Base-by-base conservation (phyloP, 2,797 vertebrate species). In the Peromyscus melanophrys region DNA sequence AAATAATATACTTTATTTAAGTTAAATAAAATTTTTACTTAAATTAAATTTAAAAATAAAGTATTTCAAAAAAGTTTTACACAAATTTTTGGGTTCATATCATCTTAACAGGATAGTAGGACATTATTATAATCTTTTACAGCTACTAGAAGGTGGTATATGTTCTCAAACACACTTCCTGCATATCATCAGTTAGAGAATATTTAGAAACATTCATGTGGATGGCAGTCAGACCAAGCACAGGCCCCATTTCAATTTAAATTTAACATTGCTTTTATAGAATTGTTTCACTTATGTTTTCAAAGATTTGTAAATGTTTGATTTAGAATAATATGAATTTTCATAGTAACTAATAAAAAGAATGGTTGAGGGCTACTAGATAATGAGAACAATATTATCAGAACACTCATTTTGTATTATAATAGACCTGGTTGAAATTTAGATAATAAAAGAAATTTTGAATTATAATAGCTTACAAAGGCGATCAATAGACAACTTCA, bases 261-360 rank as follows among this genome's bases (percentile, higher is more conserved):
- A 40, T 63, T 86, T 91, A 96, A 96, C 49, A 82, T 40, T 89
- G 67, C 85, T 96, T 96, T 96, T 61, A 80, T 1, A 84, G 21
- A 71, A 93, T 94, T 94, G 94, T 81, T 88, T 96, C 49, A 93
- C 83, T 83, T 89, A 95, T 80, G 83, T 89, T 91, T 59, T 94
- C 69, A 92, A 96, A 95, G 21, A 92, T 67, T 84, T 97, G 90
- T 37, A 95, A 95, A 94, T 59, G 84, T 0, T 90, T 46, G 43
- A 85, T 84, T 95, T 94, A 87, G 75, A 93, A 93, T 84, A 97
- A 46, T 83, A 91, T 52, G 59, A 90, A 90, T 87, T 93, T 96
- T 96, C 34, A 92, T 49, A 90, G 12, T 84, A 92, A 88, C 43
- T 90, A 96, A 93, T 92, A 95, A 95, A 95, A 81, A 37, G 80